These are phyloP conservation scores for Erebia palarica DNA, from an alignment of 2,888 invertebrate species.

Conservation along the genomic window DNA sequence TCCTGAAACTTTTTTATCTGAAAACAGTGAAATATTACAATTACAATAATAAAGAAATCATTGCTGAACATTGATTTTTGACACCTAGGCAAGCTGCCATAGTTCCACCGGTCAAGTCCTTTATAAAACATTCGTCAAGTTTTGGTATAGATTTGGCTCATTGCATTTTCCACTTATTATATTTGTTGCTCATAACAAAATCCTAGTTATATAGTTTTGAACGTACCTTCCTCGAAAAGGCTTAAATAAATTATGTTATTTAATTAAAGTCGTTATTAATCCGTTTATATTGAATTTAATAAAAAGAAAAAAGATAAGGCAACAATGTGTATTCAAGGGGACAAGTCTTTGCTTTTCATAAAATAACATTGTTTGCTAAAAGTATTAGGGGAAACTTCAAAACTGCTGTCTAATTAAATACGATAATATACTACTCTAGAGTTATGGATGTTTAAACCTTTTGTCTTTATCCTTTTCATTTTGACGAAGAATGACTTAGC, in stretches of 20 bases:
- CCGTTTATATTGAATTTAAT: not conserved
- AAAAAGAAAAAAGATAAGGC: not conserved
- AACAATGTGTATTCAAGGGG: not conserved
- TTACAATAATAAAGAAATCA: no score
- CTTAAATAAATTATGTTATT: not conserved
- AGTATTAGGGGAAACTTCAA: slow-evolving; percentile 17
- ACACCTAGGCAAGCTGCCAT: no score
- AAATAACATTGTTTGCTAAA: slow-evolving; percentile 12
- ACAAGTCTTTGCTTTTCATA: not conserved
- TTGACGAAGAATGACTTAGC: slow-evolving; percentile 43
- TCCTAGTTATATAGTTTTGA: no score
- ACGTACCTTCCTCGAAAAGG: not conserved
- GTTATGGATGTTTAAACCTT: slow-evolving; percentile 30
- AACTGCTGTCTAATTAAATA: slow-evolving; percentile 31
- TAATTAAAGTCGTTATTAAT: not conserved
- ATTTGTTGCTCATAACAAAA: no score
- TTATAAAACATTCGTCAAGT: no score
- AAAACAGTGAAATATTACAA: no score
- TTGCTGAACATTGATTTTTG: no score
- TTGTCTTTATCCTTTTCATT: slow-evolving; percentile 39
- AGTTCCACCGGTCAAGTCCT: no score
- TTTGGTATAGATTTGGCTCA: no score
- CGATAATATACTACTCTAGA: slow-evolving; percentile 10
- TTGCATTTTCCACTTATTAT: no score
- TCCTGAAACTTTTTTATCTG: no score